phyloP scores from a whole-genome alignment of 2,797 vertebrate species.

The Sebastes jordani region DNA sequence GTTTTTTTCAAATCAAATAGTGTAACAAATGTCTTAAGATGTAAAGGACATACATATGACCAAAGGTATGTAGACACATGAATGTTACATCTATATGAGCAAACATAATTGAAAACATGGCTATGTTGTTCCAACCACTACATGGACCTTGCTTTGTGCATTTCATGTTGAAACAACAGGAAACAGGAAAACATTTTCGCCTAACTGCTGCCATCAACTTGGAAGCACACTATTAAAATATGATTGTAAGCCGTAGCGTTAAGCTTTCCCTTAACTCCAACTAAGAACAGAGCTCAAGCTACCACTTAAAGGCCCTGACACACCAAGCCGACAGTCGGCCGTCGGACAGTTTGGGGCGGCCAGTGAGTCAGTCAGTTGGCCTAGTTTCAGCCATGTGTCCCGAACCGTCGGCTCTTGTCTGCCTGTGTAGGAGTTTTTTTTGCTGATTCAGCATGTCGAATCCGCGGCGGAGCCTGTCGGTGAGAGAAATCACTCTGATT shows the following conservation, averaged over 20 bases:
- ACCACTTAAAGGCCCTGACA: not conserved
- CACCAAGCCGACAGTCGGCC: no score
- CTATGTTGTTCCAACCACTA: not conserved
- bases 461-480: no score
- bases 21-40: not conserved
- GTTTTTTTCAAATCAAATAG: not conserved
- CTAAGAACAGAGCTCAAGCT: not conserved
- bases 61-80: not conserved
- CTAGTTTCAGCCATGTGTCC: no score
- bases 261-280: not conserved
- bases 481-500: no score
- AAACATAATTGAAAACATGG: not conserved
- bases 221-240: not conserved
- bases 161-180: not conserved
- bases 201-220: not conserved
- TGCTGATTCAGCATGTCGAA: no score
- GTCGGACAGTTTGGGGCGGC: no score
- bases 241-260: no score
- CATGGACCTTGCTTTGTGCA: not conserved
- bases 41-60: not conserved
- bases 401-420: no score
- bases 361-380: no score
- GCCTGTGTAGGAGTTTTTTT: no score
- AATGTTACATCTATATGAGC: not conserved
- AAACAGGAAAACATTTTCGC: not conserved